Base-by-base conservation (phyloP, 1,140 invertebrate species). In the Macrosteles quadrilineatus region DNA sequence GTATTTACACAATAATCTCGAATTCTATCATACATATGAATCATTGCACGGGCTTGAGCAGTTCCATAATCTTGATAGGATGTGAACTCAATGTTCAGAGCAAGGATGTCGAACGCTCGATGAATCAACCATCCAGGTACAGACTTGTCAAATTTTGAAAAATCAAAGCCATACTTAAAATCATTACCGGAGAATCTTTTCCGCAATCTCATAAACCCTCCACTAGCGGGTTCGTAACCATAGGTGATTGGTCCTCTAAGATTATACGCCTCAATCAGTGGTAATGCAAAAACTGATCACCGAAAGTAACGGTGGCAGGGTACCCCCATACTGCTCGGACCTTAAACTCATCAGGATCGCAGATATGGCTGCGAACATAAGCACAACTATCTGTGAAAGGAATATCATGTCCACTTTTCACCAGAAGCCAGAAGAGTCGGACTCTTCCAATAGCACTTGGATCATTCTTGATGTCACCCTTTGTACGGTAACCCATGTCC, bases 281-380 rank as follows among this genome's bases (percentile, higher is more conserved):
- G 66, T 30, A 62, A 19, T 19, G 70, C 70, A 47, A 71, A 71
- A 4, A 55, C 23, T 1, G 70, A 65, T 71, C 70, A 1, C 29
- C 31, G 40, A 71, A 68, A 1, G 63, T 63, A 4, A 69, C 40
- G n/a, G 70, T 71, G n/a, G 67, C 67, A 27, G 65, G 70, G 29
- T 71, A 71, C 1, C 70, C 70, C 70, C 70, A 71, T 14, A 71
- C 30, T 17, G 70, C 70, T 50, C 66, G 14, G 2, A 67, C 69
- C 25, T 71, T 71, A 11, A 27, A 21, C 3, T 67, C 63, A n/a
- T 50, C 64, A 1, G 2, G 2, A 6, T 67, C 27, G 19, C 27
- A 27, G 2, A 66, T 17, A 25, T 70, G 69, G 1, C 19, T n/a
- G 40, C 69, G 25, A 1, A 66, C 47, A 19, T 62, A 71, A 1